A percentile compares a stretch with the other conserved stretches of the same genome.
Evolutionary conservation across 2,888 invertebrate species (phyloP).

Genomic region (Hydroisotoma schaefferi): DNA sequence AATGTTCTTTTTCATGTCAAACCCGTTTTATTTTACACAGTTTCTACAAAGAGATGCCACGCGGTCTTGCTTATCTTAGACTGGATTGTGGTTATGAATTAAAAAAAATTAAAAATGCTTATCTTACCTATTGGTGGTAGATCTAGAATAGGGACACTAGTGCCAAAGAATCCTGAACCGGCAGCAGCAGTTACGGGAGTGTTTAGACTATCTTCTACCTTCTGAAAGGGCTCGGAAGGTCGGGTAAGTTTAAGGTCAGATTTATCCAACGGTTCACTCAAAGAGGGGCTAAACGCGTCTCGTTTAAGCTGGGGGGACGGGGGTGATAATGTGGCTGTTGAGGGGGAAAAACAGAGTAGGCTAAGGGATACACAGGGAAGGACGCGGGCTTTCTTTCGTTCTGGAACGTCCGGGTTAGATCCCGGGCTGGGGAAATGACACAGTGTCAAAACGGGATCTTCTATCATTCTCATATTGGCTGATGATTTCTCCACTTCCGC

Average conservation of each 20-base stretch:
- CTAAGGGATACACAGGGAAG: slow-evolving; percentile 48
- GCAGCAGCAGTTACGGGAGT: slow-evolving; percentile 93
- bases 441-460: slow-evolving; percentile 49
- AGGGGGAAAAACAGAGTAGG: slow-evolving; percentile 49
- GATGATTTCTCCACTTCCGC: slow-evolving; percentile 44
- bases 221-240: slow-evolving; percentile 53
- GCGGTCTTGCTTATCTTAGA: too few species aligned
- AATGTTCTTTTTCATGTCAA: too few species aligned
- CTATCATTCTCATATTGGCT: slow-evolving; percentile 49
- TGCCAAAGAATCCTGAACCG: slow-evolving; percentile 87
- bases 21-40: too few species aligned
- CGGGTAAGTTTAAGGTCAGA: slow-evolving; percentile 50
- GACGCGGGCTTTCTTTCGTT: slow-evolving; percentile 48
- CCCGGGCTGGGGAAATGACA: slow-evolving; percentile 49
- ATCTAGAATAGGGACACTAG: slow-evolving; percentile 70
- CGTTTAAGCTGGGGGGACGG: slow-evolving; percentile 30
- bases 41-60: too few species aligned
- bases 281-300: slow-evolving; percentile 22
- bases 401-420: slow-evolving; percentile 48
- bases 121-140: slow-evolving; percentile 92
- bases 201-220: slow-evolving; percentile 80
- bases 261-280: background rate
- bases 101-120: too few species aligned
- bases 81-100: too few species aligned
- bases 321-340: slow-evolving; percentile 47